Evolutionary conservation across 2,888 invertebrate species (phyloP), one percentile per base, ranked within the genome.

Genomic region (Alloplasta piceator): DNA sequence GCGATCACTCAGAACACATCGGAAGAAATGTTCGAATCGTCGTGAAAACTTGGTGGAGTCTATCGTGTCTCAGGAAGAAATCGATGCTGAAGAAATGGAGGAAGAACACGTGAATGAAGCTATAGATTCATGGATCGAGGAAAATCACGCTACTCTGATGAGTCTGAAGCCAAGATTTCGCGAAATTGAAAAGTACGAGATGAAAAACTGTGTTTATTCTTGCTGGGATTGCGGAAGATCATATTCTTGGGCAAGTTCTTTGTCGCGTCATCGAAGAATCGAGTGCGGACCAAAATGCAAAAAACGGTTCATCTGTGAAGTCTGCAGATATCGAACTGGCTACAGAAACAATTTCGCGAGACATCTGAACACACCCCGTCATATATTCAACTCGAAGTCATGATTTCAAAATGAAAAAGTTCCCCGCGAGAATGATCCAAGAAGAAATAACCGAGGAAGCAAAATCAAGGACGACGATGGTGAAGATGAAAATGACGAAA

Each of bases 211-310:
- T 9, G 75, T 74, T 10, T 82, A 80, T 55, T 48, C 68, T 5
- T 85, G 85, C 36, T 78, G 83, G 82, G 84, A 83, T 39, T 85
- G 85, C 16, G 84, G 82, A 6, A 83, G 73, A 68, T n/a, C 63
- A 5, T 85, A 85, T 52, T 72, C 71, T n/a, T 82, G 83, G 82
- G 80, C 80, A 6, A 82, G 84, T 1, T 84, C 85, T 6, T 74
- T 85, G 16, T 85, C 83, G 12, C 81, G 85, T 43, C 85, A 85
- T 72, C 76, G 83, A 4, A 68, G 75, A n/a, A 80, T 84, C 61
- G 79, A 80, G 9, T 85, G 84, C 56, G 83, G 83, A 46, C 81
- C 85, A 0, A 85, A 58, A 43, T 75, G 81, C 55, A 84, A 82
- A 43, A 83, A 60, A 38, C 74, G 52, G 46, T 85, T 71, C 66